Evolutionary conservation across 2,888 invertebrate species (phyloP).

Genomic region (Tethea ocularis): DNA sequence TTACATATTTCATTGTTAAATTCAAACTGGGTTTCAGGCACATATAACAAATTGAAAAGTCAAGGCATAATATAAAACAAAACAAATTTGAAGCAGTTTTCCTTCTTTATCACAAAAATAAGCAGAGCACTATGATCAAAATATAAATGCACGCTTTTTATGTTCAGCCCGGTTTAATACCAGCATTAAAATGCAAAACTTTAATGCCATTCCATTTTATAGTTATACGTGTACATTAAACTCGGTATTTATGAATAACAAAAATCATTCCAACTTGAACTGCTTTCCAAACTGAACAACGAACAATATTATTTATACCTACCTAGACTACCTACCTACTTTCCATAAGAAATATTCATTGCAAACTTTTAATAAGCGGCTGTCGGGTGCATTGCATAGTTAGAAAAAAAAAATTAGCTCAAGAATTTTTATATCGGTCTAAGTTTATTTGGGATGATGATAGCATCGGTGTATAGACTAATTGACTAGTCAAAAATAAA

Average conservation of each 20-base stretch:
- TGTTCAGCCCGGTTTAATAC: not conserved
- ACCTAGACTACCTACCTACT: too few relatives aligned
- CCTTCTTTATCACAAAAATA: not conserved
- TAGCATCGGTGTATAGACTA: too few relatives aligned
- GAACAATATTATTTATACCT: not conserved
- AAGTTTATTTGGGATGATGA: too few relatives aligned
- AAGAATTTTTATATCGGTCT: too few relatives aligned
- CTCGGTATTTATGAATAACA: not conserved
- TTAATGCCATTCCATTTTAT: not conserved
- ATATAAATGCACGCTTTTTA: not conserved
- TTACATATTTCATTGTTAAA: not conserved
- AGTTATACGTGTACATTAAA: slow-evolving; percentile 1
- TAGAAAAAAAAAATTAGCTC: too few relatives aligned
- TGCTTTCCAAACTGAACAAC: not conserved
- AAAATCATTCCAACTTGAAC: slow-evolving; percentile 5
- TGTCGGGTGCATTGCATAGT: not conserved
- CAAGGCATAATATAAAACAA: not conserved
- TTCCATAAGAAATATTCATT: not conserved
- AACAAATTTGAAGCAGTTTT: not conserved
- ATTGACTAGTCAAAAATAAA: too few relatives aligned
- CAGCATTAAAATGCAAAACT: not conserved
- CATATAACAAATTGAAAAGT: not conserved
- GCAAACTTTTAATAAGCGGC: not conserved
- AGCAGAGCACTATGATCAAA: not conserved
- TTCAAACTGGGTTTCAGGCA: not conserved